A percentile compares a stretch with the other conserved stretches of the same genome.
Evolutionary conservation across 2,888 invertebrate genomes (phyloP).

Genomic region (Ptilodon capucinus): DNA sequence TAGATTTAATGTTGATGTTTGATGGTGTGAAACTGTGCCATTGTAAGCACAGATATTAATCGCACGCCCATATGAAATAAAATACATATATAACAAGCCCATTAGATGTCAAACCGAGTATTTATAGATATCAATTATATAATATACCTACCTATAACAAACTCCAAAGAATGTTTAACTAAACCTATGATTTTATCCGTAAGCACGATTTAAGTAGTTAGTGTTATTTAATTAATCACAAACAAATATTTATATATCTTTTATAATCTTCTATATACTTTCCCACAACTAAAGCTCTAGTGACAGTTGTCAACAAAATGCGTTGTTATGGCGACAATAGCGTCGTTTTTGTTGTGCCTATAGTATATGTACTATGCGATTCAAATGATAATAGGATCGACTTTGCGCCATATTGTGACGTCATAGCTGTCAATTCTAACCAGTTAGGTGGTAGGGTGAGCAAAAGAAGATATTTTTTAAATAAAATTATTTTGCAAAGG

Average conservation of each 20-base stretch:
- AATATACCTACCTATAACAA: constrained; percentile 17
- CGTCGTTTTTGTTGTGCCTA: too few species aligned
- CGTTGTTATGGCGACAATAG: not conserved
- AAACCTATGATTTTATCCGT: constrained; percentile 21
- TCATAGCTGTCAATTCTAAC: too few species aligned
- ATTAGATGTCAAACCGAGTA: constrained; percentile 27
- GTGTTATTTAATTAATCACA: constrained; percentile 25
- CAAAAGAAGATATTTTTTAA: too few species aligned
- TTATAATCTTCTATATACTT: too few species aligned
- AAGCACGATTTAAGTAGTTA: constrained; percentile 31
- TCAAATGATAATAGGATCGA: too few species aligned
- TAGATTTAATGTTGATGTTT: constrained; percentile 35
- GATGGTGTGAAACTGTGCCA: constrained; percentile 37
- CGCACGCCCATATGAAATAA: constrained; percentile 35
- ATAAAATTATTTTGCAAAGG: too few species aligned
- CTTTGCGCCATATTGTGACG: too few species aligned
- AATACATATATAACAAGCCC: constrained; percentile 20
- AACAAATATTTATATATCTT: constrained; percentile 18
- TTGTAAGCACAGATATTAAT: constrained; percentile 41
- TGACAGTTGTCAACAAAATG: too few species aligned
- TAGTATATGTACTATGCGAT: too few species aligned
- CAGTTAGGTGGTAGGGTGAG: too few species aligned
- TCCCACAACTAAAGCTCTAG: too few species aligned
- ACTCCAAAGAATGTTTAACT: constrained; percentile 10
- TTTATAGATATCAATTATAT: constrained; percentile 18